A percentile compares a stretch with the other conserved stretches of the same genome.
Evolutionary conservation across 1,140 invertebrate genomes (phyloP).

Genomic region (Heliothis subflexa): DNA sequence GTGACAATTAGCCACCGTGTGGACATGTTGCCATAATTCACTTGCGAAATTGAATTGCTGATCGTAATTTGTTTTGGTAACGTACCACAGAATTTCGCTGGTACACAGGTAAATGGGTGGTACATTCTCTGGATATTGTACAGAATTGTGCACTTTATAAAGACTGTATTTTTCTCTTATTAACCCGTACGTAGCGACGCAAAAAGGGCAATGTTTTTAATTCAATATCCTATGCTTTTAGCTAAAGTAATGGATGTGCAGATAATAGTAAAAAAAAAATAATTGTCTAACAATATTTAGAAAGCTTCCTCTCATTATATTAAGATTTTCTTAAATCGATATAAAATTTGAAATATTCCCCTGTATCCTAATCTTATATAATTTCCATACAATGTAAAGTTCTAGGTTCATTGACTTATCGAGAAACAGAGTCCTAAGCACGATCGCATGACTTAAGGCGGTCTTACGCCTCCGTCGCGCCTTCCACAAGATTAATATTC

Average conservation of each 20-base stretch:
- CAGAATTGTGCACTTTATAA: not conserved
- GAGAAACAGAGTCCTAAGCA: conserved; percentile 62
- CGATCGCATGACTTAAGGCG: conserved; percentile 54
- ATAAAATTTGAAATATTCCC: conserved; percentile 30
- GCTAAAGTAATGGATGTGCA: too few relatives aligned
- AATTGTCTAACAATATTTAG: too few relatives aligned
- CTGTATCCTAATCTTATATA: conserved; percentile 48
- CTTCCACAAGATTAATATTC: conserved; percentile 83
- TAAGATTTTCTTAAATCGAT: not conserved
- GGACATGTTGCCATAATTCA: conserved; percentile 34
- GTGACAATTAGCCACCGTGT: conserved; percentile 8
- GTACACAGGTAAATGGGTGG: not conserved
- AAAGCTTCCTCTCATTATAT: too few relatives aligned
- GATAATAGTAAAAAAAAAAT: too few relatives aligned
- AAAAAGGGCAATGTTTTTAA: too few relatives aligned
- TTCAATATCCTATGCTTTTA: too few relatives aligned
- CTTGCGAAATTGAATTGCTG: conserved; percentile 28
- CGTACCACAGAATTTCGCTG: not conserved
- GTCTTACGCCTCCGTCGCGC: conserved; percentile 58
- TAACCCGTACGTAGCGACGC: too few relatives aligned
- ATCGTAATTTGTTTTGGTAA: not conserved
- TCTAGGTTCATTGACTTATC: conserved; percentile 73
- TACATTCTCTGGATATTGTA: not conserved
- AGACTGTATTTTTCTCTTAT: not conserved
- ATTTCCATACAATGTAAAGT: conserved; percentile 63